phyloP scores from a whole-genome alignment of 2,113 vertebrate species.

The Fukomys damarensis region DNA sequence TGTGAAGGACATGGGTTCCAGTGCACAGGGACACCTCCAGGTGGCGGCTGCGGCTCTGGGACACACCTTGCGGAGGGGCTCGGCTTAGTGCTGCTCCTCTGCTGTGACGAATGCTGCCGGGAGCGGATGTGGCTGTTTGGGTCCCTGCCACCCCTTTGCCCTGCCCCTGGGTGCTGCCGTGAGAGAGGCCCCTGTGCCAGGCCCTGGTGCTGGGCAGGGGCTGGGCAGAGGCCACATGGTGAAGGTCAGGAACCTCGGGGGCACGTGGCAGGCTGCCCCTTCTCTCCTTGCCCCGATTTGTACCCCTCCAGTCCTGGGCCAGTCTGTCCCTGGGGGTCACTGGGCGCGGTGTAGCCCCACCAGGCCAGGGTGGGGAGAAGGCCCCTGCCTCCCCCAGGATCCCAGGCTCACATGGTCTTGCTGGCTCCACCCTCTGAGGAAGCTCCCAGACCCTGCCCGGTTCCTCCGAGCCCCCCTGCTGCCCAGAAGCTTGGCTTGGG shows the following conservation, averaged over 20 bases:
- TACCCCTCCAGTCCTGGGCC: neutral
- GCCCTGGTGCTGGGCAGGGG: neutral
- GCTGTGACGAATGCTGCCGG: neutral
- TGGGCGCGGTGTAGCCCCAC: neutral
- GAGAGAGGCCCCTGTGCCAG: no score
- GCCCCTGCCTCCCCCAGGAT: neutral
- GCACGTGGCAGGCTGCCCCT: neutral
- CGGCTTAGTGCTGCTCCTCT: neutral
- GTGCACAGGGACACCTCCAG: neutral
- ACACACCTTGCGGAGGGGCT: neutral
- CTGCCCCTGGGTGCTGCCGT: rapidly evolving
- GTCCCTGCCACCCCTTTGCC: neutral
- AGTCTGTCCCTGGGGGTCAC: neutral
- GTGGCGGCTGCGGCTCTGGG: rapidly evolving
- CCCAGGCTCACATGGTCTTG: neutral
- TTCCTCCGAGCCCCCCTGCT: neutral
- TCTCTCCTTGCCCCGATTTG: neutral
- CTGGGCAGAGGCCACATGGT: rapidly evolving
- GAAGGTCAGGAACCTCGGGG: neutral
- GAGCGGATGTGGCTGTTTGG: neutral
- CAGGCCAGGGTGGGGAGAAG: neutral
- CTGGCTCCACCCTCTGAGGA: neutral
- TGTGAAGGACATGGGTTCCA: neutral
- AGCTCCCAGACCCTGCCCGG: neutral
- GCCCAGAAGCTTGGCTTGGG: neutral